Percentiles rank a stretch among this genome's conserved stretches.
Evolutionary conservation across 92 coral and sea anemone species (phyloP).

Genomic region (Epizoanthus rinbou): DNA sequence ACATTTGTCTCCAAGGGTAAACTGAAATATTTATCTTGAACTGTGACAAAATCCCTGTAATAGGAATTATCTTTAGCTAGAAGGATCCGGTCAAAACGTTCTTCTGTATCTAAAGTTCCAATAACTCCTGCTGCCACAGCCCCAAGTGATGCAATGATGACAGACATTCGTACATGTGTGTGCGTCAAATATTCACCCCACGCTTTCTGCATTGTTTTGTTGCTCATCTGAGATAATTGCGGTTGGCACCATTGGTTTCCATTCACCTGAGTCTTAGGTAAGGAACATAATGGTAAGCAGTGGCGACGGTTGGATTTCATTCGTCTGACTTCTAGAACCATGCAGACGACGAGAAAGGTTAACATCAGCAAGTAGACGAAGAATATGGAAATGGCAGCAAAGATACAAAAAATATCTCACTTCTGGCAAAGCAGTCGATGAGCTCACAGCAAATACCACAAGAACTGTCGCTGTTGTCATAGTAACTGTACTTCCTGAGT

Average conservation of each 20-base stretch:
- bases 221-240: constrained; percentile 14
- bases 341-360: constrained; percentile 65
- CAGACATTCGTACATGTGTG: constrained; percentile 35
- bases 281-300: constrained; percentile 42
- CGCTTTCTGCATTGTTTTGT: constrained; percentile 44
- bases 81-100: constrained; percentile 56
- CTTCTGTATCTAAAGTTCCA: constrained; percentile 53
- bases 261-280: constrained; percentile 43
- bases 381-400: constrained; percentile 57
- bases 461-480: constrained; percentile 70
- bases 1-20: constrained; percentile 30
- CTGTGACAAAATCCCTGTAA: constrained; percentile 16
- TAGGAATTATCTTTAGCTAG: constrained; percentile 63
- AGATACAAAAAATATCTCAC: constrained; percentile 61
- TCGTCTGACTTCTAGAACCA: constrained; percentile 61
- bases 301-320: constrained; percentile 65
- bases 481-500: constrained; percentile 58
- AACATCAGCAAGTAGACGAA: constrained; percentile 60
- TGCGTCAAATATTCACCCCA: constrained; percentile 57
- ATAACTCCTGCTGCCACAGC: constrained; percentile 55
- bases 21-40: constrained; percentile 41
- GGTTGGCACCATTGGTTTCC: constrained; percentile 48
- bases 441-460: constrained; percentile 71
- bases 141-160: constrained; percentile 45
- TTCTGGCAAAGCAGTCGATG: constrained; percentile 60